Conservation (phyloP, 2,888 invertebrate genomes). For the Gandaritis pyraliata region DNA sequence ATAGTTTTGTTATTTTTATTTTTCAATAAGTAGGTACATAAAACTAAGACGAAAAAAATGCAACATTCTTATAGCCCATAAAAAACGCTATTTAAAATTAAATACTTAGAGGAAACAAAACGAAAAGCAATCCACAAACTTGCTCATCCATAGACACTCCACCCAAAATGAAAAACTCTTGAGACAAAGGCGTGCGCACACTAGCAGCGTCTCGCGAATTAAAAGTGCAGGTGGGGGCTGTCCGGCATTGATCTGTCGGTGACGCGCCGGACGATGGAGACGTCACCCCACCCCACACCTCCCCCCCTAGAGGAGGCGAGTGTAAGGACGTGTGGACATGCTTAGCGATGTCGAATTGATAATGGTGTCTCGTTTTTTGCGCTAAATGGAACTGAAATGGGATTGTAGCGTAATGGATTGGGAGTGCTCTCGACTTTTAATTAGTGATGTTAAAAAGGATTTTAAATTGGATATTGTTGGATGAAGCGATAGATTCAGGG, state of each 20-base stretch:
- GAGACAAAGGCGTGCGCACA: constrained; percentile 52
- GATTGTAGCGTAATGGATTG: constrained; percentile 47
- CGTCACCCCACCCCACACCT: constrained; percentile 56
- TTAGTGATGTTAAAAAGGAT: constrained; percentile 30
- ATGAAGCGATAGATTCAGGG: neutral
- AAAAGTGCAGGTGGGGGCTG: constrained; percentile 82
- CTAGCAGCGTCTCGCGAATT: constrained; percentile 56
- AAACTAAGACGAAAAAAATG: too few relatives aligned
- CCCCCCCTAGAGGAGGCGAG: constrained; percentile 22
- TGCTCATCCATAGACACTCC: neutral
- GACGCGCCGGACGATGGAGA: constrained; percentile 74
- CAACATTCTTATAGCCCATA: too few relatives aligned
- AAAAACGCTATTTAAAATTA: neutral
- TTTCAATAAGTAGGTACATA: too few relatives aligned
- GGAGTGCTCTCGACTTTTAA: constrained; percentile 43
- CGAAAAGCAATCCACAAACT: neutral
- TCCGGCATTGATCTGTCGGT: constrained; percentile 81
- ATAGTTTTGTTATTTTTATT: too few relatives aligned
- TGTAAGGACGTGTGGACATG: constrained; percentile 71
- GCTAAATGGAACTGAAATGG: constrained; percentile 48
- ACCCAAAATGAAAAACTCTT: constrained; percentile 34
- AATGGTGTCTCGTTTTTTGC: constrained; percentile 63
- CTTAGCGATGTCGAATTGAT: constrained; percentile 76
- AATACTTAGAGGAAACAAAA: neutral
- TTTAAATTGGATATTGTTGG: constrained; percentile 18